Percentiles rank a stretch among this genome's conserved stretches.
Evolutionary conservation across 2,888 invertebrate genomes (phyloP).

Genomic region (Perizoma flavofasciatum): DNA sequence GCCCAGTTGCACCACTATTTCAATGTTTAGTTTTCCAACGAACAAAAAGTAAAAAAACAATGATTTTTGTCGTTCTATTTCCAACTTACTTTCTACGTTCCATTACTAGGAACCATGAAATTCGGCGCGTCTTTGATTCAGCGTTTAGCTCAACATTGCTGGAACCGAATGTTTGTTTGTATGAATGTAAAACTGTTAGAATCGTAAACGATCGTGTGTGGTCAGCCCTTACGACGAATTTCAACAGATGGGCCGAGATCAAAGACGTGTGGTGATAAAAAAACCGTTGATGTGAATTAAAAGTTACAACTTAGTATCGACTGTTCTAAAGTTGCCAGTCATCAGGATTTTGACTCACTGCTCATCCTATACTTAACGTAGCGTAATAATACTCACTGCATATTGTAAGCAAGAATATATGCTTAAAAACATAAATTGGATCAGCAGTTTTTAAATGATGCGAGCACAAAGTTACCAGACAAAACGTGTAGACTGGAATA

Average conservation of each 20-base stretch:
- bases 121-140: slow-evolving; percentile 76
- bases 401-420: not conserved
- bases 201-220: slow-evolving; percentile 82
- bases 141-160: slow-evolving; percentile 67
- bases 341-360: not conserved
- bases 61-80: slow-evolving; percentile 46
- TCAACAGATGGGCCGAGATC: slow-evolving; percentile 80
- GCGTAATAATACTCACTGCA: not conserved
- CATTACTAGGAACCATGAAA: slow-evolving; percentile 68
- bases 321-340: slow-evolving; percentile 1
- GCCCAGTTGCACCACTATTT: not conserved
- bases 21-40: not conserved
- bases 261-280: slow-evolving; percentile 75
- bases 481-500: too few relatives aligned
- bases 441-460: not conserved
- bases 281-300: slow-evolving; percentile 74
- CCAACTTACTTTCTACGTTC: slow-evolving; percentile 38
- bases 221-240: slow-evolving; percentile 83
- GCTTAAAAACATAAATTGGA: not conserved
- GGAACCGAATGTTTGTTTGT: slow-evolving; percentile 82
- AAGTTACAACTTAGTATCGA: slow-evolving; percentile 72
- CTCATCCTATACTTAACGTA: not conserved
- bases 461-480: not conserved
- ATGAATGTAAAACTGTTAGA: slow-evolving; percentile 77
- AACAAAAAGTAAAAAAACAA: slow-evolving; percentile 30